Evolutionary conservation across 2,113 vertebrate species (phyloP).

Genomic region (Microtus pennsylvanicus): DNA sequence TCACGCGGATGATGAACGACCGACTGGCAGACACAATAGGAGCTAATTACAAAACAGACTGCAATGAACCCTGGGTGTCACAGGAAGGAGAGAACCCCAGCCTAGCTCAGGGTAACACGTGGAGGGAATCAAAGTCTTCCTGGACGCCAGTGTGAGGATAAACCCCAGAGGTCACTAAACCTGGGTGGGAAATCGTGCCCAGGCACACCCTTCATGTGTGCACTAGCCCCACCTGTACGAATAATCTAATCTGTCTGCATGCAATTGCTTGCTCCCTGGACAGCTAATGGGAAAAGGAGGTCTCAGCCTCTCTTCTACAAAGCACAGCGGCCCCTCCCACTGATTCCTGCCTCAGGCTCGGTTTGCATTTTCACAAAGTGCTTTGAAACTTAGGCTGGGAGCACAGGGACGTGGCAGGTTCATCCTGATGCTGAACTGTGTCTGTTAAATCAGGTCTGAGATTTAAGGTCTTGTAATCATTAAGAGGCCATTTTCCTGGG

Average conservation of each 20-base stretch:
- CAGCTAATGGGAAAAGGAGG: rapidly evolving
- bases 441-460: not conserved
- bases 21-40: not conserved
- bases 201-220: not conserved
- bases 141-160: not conserved
- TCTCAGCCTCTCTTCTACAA: not conserved
- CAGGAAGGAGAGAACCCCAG: too few species aligned
- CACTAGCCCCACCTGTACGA: rapidly evolving
- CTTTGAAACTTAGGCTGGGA: not conserved
- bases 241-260: not conserved
- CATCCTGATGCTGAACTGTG: not conserved
- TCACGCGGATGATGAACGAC: rapidly evolving
- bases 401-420: rapidly evolving
- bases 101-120: too few species aligned
- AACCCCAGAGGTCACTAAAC: not conserved
- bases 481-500: not conserved
- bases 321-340: not conserved
- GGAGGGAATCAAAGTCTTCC: not conserved
- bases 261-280: not conserved
- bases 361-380: not conserved
- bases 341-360: not conserved
- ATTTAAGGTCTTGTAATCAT: not conserved
- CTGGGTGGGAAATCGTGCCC: not conserved
- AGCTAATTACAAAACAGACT: not conserved
- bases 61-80: not conserved